Percentiles rank a stretch among this genome's conserved stretches.
phyloP scores from a whole-genome alignment of 2,113 vertebrate species.

The Tachycineta bicolor region DNA sequence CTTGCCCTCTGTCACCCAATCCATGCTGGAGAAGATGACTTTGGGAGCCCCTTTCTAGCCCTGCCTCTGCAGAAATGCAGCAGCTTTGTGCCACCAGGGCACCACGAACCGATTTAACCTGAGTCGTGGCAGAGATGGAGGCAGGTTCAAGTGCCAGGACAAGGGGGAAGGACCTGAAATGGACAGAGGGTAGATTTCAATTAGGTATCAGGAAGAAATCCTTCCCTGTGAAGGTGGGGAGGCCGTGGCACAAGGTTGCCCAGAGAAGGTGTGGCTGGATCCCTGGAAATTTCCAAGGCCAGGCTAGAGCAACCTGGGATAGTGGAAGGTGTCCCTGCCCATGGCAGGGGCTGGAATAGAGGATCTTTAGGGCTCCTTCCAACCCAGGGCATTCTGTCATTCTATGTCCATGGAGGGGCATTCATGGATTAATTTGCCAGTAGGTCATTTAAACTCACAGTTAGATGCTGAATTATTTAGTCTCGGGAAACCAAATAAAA shows the following conservation, averaged over 20 bases:
- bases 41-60: neutral
- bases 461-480: neutral
- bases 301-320: accelerated
- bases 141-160: neutral
- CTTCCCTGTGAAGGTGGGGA: neutral
- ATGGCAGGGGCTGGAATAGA: neutral
- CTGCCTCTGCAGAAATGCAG: neutral
- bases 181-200: neutral
- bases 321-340: neutral
- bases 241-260: neutral
- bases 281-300: neutral
- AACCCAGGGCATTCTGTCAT: neutral
- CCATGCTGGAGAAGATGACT: neutral
- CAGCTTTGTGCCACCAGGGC: neutral
- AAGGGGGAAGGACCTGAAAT: neutral
- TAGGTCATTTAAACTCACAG: neutral
- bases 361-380: neutral
- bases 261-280: neutral
- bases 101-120: neutral
- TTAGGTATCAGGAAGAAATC: neutral
- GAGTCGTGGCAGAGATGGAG: neutral
- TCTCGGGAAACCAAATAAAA: neutral
- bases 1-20: constrained; percentile 11
- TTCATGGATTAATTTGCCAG: neutral
- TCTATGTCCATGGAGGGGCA: neutral